A percentile compares a stretch with the other conserved stretches of the same genome.
These are phyloP conservation scores for Acrocephalus kingi DNA, from an alignment of 2,113 vertebrate genomes.

Conservation along the genomic window DNA sequence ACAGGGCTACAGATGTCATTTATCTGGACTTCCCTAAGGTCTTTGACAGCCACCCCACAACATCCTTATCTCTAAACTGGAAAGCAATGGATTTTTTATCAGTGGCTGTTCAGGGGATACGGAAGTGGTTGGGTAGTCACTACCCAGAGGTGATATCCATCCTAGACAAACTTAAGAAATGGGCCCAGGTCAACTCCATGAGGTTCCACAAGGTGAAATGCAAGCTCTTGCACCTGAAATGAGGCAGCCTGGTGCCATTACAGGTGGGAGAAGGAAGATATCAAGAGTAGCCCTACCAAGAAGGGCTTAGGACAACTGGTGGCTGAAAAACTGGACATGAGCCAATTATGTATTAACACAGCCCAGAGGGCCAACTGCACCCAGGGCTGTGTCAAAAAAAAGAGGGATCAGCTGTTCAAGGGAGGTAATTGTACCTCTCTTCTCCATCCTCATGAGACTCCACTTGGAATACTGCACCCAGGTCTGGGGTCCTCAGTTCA, in stretches of 20 bases:
- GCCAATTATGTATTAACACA: not conserved
- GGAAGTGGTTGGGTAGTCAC: not conserved
- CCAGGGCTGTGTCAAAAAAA: not conserved
- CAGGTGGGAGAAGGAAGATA: not conserved
- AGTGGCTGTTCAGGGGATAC: not conserved
- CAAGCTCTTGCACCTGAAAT: not conserved
- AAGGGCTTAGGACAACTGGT: not conserved
- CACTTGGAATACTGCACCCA: not conserved
- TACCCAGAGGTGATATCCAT: not conserved
- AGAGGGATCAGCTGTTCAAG: rapidly evolving
- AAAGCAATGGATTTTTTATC: not conserved
- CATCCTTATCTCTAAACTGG: not conserved
- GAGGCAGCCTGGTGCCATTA: not conserved
- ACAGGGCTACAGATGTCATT: not conserved
- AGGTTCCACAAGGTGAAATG: not conserved
- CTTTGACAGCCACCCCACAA: not conserved
- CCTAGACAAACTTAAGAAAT: not conserved
- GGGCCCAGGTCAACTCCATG: not conserved
- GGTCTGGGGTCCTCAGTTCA: not conserved
- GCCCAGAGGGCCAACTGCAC: too few relatives aligned
- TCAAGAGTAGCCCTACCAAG: not conserved
- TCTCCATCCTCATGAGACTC: not conserved
- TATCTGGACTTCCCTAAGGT: not conserved
- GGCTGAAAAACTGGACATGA: not conserved
- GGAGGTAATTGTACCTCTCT: not conserved